Conservation (phyloP, 2,113 vertebrate species). For the Eptesicus fuscus region DNA sequence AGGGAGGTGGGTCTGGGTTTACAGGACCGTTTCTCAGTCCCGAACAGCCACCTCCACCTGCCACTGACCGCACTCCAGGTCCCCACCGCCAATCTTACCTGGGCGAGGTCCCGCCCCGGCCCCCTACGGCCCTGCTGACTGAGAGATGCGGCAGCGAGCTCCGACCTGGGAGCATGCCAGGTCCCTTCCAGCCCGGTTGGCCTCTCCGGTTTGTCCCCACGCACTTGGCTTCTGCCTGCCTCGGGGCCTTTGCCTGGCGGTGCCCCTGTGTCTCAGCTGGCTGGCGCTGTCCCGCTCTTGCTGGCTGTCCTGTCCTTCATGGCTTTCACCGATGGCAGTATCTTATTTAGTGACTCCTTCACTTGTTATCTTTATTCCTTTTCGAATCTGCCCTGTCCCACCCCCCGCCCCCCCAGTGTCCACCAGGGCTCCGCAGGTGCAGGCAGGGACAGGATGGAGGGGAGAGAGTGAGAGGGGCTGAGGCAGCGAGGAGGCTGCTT, state of each 20-base stretch:
- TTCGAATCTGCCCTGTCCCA: too few species aligned
- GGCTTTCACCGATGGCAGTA: fast-evolving
- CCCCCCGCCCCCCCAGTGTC: too few species aligned
- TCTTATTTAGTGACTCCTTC: fast-evolving
- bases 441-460: fast-evolving
- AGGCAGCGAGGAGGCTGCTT: fast-evolving
- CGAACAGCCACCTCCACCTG: background rate
- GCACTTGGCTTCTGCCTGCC: background rate
- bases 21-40: background rate
- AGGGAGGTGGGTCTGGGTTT: background rate
- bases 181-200: background rate
- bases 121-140: background rate
- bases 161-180: fast-evolving
- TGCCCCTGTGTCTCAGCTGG: background rate
- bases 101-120: background rate
- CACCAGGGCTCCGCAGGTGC: background rate
- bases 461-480: fast-evolving
- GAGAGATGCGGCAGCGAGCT: fast-evolving
- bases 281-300: fast-evolving
- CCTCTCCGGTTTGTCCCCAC: fast-evolving
- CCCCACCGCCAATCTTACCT: too few species aligned
- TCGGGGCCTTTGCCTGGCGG: background rate
- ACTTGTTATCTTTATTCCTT: fast-evolving
- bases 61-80: background rate
- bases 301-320: fast-evolving